phyloP scores from a whole-genome alignment of 2,113 vertebrate species.

The Junco hyemalis region DNA sequence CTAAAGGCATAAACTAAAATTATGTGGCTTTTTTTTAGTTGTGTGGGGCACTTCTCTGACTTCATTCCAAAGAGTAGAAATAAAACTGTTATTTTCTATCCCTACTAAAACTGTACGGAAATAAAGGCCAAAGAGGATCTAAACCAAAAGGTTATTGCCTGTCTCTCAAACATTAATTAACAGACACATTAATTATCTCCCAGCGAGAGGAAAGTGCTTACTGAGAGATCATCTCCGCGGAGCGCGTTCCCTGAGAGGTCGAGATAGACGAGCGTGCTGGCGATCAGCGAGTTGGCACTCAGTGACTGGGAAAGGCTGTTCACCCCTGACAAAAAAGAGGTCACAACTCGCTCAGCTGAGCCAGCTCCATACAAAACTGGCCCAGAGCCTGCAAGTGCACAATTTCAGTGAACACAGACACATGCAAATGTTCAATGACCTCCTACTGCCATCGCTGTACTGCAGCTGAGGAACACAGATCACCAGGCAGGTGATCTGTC shows the following conservation, averaged over 20 bases:
- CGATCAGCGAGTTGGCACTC: constrained; percentile 80
- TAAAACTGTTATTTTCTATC: not conserved
- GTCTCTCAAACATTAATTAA: not conserved
- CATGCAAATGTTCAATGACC: not conserved
- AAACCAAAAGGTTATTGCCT: not conserved
- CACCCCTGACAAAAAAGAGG: constrained; percentile 78
- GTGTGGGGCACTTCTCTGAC: not conserved
- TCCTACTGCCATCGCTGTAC: not conserved
- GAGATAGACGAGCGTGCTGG: constrained; percentile 81
- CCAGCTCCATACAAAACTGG: not conserved
- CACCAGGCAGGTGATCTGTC: not conserved
- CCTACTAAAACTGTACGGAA: not conserved
- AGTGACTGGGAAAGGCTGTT: constrained; percentile 91
- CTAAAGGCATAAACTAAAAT: not conserved
- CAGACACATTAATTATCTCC: not conserved
- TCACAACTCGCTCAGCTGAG: not conserved
- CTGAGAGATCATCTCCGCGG: constrained; percentile 89
- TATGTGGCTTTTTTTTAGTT: not conserved
- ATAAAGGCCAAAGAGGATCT: not conserved
- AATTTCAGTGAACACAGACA: not conserved
- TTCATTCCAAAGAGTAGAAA: not conserved
- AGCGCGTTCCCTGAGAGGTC: constrained; percentile 93
- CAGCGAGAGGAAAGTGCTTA: constrained; percentile 41
- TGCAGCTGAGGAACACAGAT: not conserved
- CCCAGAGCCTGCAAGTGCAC: not conserved